Evolutionary conservation across 1,140 invertebrate genomes (phyloP).

Genomic region (Ips nitidus): DNA sequence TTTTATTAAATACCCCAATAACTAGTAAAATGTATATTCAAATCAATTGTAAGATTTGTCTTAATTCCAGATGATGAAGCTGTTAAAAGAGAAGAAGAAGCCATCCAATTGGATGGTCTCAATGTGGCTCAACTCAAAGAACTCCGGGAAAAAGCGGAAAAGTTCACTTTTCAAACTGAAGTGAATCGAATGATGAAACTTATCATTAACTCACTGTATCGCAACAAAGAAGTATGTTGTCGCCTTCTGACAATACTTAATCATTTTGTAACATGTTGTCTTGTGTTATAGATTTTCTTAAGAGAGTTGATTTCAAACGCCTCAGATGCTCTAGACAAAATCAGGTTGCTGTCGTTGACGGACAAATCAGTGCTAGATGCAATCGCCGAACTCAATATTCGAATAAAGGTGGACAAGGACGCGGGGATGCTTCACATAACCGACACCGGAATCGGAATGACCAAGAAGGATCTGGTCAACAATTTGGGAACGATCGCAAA

Average conservation of each 20-base stretch:
- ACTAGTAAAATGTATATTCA: background rate
- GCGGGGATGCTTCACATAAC: conserved; percentile 91
- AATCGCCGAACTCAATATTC: conserved; percentile 84
- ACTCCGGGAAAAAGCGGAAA: conserved; percentile 87
- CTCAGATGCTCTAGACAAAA: conserved; percentile 94
- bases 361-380: conserved; percentile 74
- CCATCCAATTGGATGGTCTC: conserved; percentile 93
- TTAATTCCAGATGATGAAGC: conserved; percentile 71
- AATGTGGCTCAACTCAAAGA: conserved; percentile 94
- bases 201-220: conserved; percentile 97
- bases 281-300: conserved; percentile 79
- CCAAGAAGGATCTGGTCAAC: conserved; percentile 88
- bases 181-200: conserved; percentile 99
- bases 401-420: conserved; percentile 97
- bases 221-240: conserved; percentile 86
- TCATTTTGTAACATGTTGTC: conserved; percentile 7
- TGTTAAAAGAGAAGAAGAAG: conserved; percentile 88
- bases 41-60: background rate
- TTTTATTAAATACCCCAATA: background rate
- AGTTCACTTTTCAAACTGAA: conserved; percentile 93
- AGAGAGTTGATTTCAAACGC: conserved; percentile 97
- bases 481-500: conserved; percentile 99
- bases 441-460: conserved; percentile 99
- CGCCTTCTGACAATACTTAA: background rate
- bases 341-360: conserved; percentile 89